These are phyloP conservation scores for Bombus breviceps DNA, from an alignment of 1,140 invertebrate genomes.

Conservation along the genomic window DNA sequence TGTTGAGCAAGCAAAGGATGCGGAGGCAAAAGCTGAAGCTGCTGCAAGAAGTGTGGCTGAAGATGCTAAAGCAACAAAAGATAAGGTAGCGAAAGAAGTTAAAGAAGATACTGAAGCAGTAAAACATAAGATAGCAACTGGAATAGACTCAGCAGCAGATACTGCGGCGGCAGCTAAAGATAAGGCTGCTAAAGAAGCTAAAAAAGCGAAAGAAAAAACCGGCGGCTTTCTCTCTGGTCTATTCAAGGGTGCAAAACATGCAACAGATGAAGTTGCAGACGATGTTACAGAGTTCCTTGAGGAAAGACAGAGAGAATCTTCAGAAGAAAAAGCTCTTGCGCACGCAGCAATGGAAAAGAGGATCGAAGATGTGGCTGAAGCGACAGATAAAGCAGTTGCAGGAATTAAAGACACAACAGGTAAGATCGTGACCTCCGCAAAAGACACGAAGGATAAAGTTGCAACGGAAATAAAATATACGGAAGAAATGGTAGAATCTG, in stretches of 20 bases:
- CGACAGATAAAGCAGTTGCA: background rate
- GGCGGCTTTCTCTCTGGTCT: constrained; percentile 63
- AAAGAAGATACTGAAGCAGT: constrained; percentile 39
- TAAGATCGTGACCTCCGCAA: background rate
- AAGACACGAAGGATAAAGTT: background rate
- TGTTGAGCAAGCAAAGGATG: background rate
- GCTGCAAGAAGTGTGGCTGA: constrained; percentile 14
- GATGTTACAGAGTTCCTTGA: constrained; percentile 58
- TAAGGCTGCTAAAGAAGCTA: constrained; percentile 40
- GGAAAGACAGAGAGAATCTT: constrained; percentile 56
- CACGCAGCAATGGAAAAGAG: constrained; percentile 13
- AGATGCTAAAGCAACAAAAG: constrained; percentile 48
- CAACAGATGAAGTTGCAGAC: constrained; percentile 54
- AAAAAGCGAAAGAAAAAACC: constrained; percentile 64
- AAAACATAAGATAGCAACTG: constrained; percentile 39
- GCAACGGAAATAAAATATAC: constrained; percentile 35
- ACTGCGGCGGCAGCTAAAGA: constrained; percentile 22
- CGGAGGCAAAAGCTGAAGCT: constrained; percentile 26
- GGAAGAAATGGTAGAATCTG: background rate
- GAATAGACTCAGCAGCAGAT: constrained; percentile 4
- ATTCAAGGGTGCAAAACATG: constrained; percentile 67
- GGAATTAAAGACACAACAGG: constrained; percentile 19
- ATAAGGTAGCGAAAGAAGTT: constrained; percentile 32
- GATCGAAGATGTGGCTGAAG: background rate
- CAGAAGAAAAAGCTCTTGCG: constrained; percentile 59